These are phyloP conservation scores for Takifugu flavidus DNA, from an alignment of 2,113 vertebrate species.

Conservation along the genomic window DNA sequence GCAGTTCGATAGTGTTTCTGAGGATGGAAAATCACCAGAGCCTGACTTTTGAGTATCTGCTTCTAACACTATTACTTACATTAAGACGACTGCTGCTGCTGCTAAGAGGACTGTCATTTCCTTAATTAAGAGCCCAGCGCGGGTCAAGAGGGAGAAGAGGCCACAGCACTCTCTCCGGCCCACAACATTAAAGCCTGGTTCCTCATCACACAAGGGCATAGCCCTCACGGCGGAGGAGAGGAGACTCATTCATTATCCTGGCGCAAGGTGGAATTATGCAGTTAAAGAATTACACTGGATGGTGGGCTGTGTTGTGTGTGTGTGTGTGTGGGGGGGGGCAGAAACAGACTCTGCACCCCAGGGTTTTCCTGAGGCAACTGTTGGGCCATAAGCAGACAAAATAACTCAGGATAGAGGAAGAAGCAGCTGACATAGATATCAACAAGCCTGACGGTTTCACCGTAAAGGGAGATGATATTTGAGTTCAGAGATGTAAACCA, in stretches of 20 bases:
- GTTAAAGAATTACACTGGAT: slow-evolving; percentile 78
- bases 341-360: slow-evolving; percentile 92
- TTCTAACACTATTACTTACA: slow-evolving; percentile 64
- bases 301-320: slow-evolving; percentile 31
- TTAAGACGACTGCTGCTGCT: slow-evolving; percentile 43
- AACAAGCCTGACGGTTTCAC: slow-evolving; percentile 25
- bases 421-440: slow-evolving; percentile 20
- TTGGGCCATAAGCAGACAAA: slow-evolving; percentile 79
- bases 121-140: slow-evolving; percentile 66
- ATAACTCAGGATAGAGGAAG: slow-evolving; percentile 13
- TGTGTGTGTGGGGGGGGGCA: slow-evolving; percentile 64
- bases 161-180: slow-evolving; percentile 36
- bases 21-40: slow-evolving; percentile 57
- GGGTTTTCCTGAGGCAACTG: slow-evolving; percentile 75
- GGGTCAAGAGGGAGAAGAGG: slow-evolving; percentile 43
- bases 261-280: slow-evolving; percentile 80
- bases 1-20: slow-evolving; percentile 61
- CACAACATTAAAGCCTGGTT: slow-evolving; percentile 46
- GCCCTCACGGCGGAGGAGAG: slow-evolving; percentile 30
- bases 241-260: slow-evolving; percentile 85
- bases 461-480: slow-evolving; percentile 36
- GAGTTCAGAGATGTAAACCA: slow-evolving; percentile 57
- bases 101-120: slow-evolving; percentile 64
- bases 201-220: slow-evolving; percentile 24
- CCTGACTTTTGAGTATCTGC: slow-evolving; percentile 58